Percentiles rank a stretch among this genome's conserved stretches.
These are phyloP conservation scores for Xiphophorus birchmanni DNA, from an alignment of 2,797 vertebrate species.

Conservation along the genomic window DNA sequence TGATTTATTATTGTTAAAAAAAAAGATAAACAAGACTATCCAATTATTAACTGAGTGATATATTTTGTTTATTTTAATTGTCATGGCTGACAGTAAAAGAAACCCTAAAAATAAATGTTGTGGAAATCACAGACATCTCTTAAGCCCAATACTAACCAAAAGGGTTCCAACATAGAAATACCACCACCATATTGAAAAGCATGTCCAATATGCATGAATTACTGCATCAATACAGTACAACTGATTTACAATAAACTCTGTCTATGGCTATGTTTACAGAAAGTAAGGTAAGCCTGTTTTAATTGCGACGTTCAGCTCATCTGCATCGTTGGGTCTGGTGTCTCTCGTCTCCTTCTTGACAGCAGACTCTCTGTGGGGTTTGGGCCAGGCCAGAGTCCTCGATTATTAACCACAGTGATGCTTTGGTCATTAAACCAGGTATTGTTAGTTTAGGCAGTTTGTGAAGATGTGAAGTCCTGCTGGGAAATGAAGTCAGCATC, in stretches of 20 bases:
- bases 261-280: not conserved
- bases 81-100: not conserved
- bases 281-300: not conserved
- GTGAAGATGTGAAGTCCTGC: not conserved
- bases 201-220: not conserved
- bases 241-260: too few relatives aligned
- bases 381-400: too few relatives aligned
- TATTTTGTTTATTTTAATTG: not conserved
- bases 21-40: not conserved
- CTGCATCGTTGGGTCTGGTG: not conserved
- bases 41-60: not conserved
- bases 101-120: not conserved
- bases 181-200: not conserved
- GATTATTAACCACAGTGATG: not conserved
- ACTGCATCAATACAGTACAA: not conserved
- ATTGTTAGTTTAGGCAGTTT: not conserved
- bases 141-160: not conserved
- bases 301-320: not conserved
- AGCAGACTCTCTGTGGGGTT: not conserved
- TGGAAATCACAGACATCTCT: not conserved
- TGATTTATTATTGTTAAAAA: not conserved
- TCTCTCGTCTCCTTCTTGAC: not conserved
- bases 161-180: not conserved
- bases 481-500: not conserved
- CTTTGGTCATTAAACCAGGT: constrained; percentile 1